A percentile compares a stretch with the other conserved stretches of the same genome.
Evolutionary conservation across 30 jellyfish, hydroid and myxozoan species (phyloP).

Genomic region (Hydractinia symbiolongicarpus): DNA sequence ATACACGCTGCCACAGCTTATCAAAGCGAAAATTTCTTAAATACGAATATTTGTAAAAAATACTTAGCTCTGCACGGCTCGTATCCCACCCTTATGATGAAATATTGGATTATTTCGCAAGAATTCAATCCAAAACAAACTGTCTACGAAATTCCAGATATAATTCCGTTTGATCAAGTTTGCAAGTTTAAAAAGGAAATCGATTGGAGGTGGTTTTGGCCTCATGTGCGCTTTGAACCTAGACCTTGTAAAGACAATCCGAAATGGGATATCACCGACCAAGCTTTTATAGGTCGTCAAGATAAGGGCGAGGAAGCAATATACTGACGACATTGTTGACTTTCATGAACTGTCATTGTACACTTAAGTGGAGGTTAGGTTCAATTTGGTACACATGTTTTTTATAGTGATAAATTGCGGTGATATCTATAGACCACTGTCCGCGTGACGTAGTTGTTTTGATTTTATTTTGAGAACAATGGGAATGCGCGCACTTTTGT

Average conservation of each 20-base stretch:
- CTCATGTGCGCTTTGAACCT: conserved; percentile 50
- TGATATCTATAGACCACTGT: too few species aligned
- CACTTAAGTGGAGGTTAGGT: too few species aligned
- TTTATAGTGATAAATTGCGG: too few species aligned
- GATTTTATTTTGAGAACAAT: too few species aligned
- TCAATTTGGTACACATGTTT: too few species aligned
- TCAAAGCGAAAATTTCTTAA: conserved; percentile 15
- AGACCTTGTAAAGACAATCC: conserved; percentile 80
- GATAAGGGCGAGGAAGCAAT: conserved; percentile 34
- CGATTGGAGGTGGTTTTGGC: conserved; percentile 56
- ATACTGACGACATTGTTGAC: not conserved
- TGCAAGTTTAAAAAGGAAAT: conserved; percentile 41
- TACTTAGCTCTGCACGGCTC: conserved; percentile 79
- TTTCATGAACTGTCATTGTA: too few species aligned
- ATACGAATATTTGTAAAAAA: conserved; percentile 46
- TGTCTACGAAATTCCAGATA: conserved; percentile 37
- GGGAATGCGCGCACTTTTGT: too few species aligned
- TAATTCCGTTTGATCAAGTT: conserved; percentile 40
- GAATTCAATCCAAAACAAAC: not conserved
- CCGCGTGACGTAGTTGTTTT: too few species aligned
- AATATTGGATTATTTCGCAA: conserved; percentile 57
- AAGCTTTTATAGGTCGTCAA: conserved; percentile 58
- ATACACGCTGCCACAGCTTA: conserved; percentile 66
- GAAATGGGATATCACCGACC: conserved; percentile 46
- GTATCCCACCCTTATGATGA: conserved; percentile 58